Base-by-base conservation (phyloP, 2,113 vertebrate species). In the Indri indri region DNA sequence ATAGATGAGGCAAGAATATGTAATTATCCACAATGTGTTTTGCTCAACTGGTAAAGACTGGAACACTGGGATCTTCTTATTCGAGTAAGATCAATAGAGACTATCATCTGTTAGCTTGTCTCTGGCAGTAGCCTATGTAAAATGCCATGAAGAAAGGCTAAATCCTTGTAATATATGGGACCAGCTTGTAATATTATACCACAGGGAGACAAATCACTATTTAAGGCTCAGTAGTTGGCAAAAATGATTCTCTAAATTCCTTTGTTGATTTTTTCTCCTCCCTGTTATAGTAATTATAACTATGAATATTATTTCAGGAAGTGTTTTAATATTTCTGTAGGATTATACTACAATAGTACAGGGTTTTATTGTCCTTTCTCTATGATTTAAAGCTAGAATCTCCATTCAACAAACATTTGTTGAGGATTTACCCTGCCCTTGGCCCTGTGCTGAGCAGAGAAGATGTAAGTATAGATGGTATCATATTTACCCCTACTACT, bases 21-120 rank as follows among this genome's bases (percentile, higher is more conserved):
- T 68, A 88, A 47, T 96, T 95, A 88, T 65, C 92, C 42, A 59
- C 82, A 91, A 92, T 86, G 25, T 66, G 22, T 87, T 97, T 96
- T 84, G 74, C 77, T 86, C 16, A 34, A 3, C 42, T 89, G 47
- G 16, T 87, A 79, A 86, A 91, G 81, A 65, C 22, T 70, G 45
- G 57, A 34, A 76, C 37, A 8, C 13, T 94, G 71, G 40, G 66
- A 47, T 79, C 88, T 92, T 71, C 34, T 90, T 76, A 57, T 63
- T 30, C 16, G 47, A 94, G 59, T n/a, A 61, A 79, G 70, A 96
- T 97, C 88, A 82, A 80, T 57, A 63, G n/a, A 57, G 50, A 50
- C 74, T 40, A 4, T 74, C 40, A 45, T 84, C 74, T 42, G n/a
- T 59, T 77, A 80, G 34, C 76, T 66, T 94, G 47, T 87, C 54